Percentiles rank a stretch among this genome's conserved stretches.
phyloP scores from a whole-genome alignment of 2,888 invertebrate species.

The Noctua janthe region DNA sequence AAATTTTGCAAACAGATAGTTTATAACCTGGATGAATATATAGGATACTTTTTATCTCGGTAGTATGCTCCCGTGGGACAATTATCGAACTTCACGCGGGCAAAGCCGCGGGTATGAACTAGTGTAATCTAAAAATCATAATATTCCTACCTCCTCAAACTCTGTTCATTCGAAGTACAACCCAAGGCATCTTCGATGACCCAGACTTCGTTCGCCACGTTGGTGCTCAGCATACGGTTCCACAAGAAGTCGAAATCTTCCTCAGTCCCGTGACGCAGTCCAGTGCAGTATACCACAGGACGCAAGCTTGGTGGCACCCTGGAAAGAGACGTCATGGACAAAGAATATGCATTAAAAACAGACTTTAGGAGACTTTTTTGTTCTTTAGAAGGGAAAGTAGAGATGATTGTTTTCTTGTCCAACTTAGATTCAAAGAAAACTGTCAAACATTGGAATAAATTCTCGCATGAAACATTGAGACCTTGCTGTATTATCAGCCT shows the following conservation, averaged over 20 bases:
- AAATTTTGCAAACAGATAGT: too few species aligned
- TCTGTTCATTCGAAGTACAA: conserved; percentile 89
- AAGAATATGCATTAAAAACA: background rate
- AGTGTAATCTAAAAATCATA: background rate
- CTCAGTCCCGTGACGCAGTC: conserved; percentile 89
- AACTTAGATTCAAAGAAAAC: background rate
- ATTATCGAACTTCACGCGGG: too few species aligned
- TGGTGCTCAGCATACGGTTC: conserved; percentile 89
- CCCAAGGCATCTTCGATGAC: conserved; percentile 91
- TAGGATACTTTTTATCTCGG: too few species aligned
- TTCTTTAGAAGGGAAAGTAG: background rate
- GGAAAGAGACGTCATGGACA: conserved; percentile 10
- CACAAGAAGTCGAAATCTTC: conserved; percentile 92
- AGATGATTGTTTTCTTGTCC: background rate
- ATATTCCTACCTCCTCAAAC: conserved; percentile 87
- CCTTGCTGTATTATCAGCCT: too few species aligned
- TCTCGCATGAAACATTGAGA: too few species aligned
- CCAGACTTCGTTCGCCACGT: conserved; percentile 91
- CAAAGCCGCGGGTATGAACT: too few species aligned
- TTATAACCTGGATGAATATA: too few species aligned
- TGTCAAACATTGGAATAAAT: background rate
- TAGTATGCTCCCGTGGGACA: too few species aligned
- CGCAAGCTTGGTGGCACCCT: conserved; percentile 87
- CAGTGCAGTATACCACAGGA: conserved; percentile 92
- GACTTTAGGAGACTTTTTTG: background rate